Evolutionary conservation across 1,140 invertebrate species (phyloP), one percentile per base, ranked within the genome.

Genomic region (Eubasilissa regina): DNA sequence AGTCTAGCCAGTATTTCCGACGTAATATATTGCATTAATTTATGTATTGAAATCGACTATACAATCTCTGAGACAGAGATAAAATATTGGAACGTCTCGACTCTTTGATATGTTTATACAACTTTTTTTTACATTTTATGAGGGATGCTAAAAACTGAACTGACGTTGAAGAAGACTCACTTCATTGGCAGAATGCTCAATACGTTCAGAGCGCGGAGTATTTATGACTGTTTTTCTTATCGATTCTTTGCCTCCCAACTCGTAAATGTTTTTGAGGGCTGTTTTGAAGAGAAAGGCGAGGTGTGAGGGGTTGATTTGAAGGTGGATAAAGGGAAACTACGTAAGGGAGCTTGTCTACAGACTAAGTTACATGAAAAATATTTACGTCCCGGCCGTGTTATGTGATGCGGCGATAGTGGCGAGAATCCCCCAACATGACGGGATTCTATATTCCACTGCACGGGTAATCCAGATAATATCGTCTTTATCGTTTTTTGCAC

Each of bases 181-280:
- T n/a, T 9, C 11, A 68, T 15, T 64, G 7, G 44, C 64, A 48
- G 44, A 68, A 35, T 6, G 1, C 25, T 35, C 25, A 68, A 68
- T 48, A 47, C 15, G 44, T 44, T 44, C 64, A 8, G 35, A 15
- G 48, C 35, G 60, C 19, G 25, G 19, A 3, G 55, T 58, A 21
- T 58, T 58, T 58, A 43, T 25, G 64, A 43, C n/a, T n/a, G n/a
- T 47, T 13, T 45, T 68, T 47, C 64, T 17, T 68, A 68, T 68
- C 44, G 44, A 68, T 68, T 44, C 17, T 8, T 17, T 43, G 25
- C 25, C 60, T 45, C 13, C 62, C 15, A 47, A 47, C 64, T 68
- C 64, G 64, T 68, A 68, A 68, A 68, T 44, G 45, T 48, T 68
- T 68, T 68, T 47, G 64, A 47, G 64, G 64, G 64, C 47, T 45